Percentiles rank a stretch among this genome's conserved stretches.
Conservation (phyloP, 1,140 invertebrate species). For the Paralvinella palmiformis region DNA sequence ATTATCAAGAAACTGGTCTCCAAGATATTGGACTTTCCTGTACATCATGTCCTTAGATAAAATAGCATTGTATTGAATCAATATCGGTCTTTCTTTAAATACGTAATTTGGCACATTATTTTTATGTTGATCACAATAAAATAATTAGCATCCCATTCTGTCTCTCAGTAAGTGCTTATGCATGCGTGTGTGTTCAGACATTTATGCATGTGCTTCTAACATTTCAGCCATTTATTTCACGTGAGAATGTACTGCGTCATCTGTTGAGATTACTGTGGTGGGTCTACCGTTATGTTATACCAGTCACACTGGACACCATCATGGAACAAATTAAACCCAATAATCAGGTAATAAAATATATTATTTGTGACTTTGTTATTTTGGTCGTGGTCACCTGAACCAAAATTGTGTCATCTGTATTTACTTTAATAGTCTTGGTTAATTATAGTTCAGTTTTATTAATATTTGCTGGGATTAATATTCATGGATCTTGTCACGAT, state of each 20-base stretch:
- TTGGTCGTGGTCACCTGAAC: slow-evolving; percentile 11
- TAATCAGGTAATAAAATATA: slow-evolving; percentile 39
- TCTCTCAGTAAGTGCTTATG: too few relatives aligned
- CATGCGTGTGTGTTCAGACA: background rate
- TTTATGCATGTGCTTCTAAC: background rate
- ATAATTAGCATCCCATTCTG: too few relatives aligned
- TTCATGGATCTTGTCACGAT: background rate
- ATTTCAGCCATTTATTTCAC: slow-evolving; percentile 62
- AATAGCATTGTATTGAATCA: background rate
- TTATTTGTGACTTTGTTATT: slow-evolving; percentile 16
- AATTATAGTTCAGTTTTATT: background rate
- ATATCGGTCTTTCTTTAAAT: background rate
- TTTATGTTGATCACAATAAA: background rate
- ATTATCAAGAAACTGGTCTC: too few relatives aligned
- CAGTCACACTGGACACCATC: slow-evolving; percentile 68
- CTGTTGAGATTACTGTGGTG: slow-evolving; percentile 88
- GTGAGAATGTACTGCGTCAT: slow-evolving; percentile 90
- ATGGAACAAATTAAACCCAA: slow-evolving; percentile 84
- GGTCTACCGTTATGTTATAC: slow-evolving; percentile 78
- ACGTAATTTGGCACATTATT: background rate
- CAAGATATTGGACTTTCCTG: too few relatives aligned
- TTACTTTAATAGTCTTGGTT: background rate
- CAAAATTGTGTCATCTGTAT: slow-evolving; percentile 43
- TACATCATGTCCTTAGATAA: background rate
- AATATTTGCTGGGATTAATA: background rate